phyloP scores from a whole-genome alignment of 2,113 vertebrate genomes.

The Phyllopteryx taeniolatus region DNA sequence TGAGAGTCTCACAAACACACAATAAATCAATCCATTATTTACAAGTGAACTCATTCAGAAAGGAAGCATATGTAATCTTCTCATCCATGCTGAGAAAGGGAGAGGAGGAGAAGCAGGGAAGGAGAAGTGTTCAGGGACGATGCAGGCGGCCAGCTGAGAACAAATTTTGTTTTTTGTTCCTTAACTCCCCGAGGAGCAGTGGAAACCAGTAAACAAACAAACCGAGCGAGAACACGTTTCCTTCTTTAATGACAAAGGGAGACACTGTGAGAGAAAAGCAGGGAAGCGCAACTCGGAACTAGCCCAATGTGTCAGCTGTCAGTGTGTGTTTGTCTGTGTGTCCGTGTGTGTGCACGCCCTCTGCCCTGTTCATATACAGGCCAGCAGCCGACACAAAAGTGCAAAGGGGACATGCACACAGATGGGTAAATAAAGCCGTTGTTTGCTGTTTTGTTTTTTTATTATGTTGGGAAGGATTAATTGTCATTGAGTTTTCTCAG shows the following conservation, averaged over 20 bases:
- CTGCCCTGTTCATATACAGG: conserved; percentile 63
- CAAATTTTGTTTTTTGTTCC: conserved; percentile 66
- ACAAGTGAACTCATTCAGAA: conserved; percentile 71
- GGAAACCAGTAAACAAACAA: conserved; percentile 76
- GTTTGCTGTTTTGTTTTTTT: conserved; percentile 94
- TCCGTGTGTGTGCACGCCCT: conserved; percentile 40
- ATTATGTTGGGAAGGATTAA: conserved; percentile 85
- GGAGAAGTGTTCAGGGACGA: conserved; percentile 62
- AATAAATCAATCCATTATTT: conserved; percentile 72
- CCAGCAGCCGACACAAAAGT: conserved; percentile 60
- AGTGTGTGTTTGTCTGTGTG: conserved; percentile 35
- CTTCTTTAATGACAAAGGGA: conserved; percentile 66
- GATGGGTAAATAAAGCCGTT: conserved; percentile 88
- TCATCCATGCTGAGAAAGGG: conserved; percentile 67
- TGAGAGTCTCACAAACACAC: conserved; percentile 57
- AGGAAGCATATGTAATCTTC: conserved; percentile 72
- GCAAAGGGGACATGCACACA: conserved; percentile 63
- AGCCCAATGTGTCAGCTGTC: conserved; percentile 65
- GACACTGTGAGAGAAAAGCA: conserved; percentile 50
- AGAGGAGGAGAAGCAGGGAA: conserved; percentile 48
- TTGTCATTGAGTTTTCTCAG: conserved; percentile 91
- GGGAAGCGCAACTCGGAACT: conserved; percentile 42
- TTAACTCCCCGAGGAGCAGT: conserved; percentile 68
- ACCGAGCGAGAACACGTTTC: conserved; percentile 60
- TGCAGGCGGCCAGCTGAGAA: conserved; percentile 72